Base-by-base conservation (phyloP, 53 echinoderm and acorn worm genomes). In the Stichopus horrens region DNA sequence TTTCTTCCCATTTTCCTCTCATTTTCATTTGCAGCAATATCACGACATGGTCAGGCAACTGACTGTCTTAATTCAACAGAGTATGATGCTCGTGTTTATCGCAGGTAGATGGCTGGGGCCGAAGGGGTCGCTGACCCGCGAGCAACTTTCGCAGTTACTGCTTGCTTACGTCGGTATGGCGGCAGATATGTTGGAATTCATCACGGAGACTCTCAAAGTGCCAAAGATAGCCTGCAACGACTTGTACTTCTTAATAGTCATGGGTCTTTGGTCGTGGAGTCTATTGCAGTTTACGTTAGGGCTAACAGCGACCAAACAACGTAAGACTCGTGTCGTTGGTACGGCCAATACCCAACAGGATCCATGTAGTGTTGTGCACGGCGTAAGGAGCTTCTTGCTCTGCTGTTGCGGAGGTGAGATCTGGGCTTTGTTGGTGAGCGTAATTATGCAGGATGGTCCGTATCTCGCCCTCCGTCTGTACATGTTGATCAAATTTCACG, bases 161-260 rank as follows among this genome's bases (percentile, higher is more conserved):
- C 91, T 93, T 20, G 94, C 89, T 55, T 93, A 93, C 79, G 86
- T 91, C 52, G 94, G 94, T 58, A 93, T 93, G 91, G 94, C 94
- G 10, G 94, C 94, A 23, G 94, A 93, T 77, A 93, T 93, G 89
- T 55, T 93, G 76, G 94, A 93, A 80, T 93, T 93, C 63, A 86
- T 89, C 76, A 86, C 91, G 5, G 94, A 93, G 83, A 90, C 91
- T 5, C 57, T 91, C 1, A 76, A 76, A 54, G 56, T 93, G 13
- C 89, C 82, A 7, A 79, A 83, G 67, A 77, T 92, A 37, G 88
- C 91, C 11, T 89, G 90, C 21, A 76, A 79, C 53, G 9, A 57
- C 20, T 21, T 22, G 20, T 58, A 92, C 71, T 89, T 93, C 74
- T 55, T 54, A 54, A 52, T 71, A 52, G 83, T 93, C 56, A n/a